Conservation (phyloP, 2,888 invertebrate genomes). For the Nineta flava region DNA sequence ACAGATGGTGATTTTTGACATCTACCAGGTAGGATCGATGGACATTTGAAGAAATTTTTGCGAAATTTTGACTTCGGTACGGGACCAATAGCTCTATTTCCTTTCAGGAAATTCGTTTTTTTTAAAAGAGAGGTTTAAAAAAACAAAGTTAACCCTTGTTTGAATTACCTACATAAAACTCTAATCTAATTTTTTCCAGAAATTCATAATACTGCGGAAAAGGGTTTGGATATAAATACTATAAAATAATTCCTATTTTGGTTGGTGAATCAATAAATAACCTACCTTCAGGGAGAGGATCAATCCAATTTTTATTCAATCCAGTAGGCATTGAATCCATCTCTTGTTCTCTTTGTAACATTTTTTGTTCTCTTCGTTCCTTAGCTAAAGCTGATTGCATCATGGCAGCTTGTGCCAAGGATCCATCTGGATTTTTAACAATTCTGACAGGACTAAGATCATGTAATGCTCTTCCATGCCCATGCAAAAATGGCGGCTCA, state of each 20-base stretch:
- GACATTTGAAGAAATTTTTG: too few relatives aligned
- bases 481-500: constrained; percentile 90
- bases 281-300: constrained; percentile 73
- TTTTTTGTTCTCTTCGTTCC: constrained; percentile 90
- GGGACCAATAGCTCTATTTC: too few relatives aligned
- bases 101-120: too few relatives aligned
- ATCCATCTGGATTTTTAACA: constrained; percentile 98
- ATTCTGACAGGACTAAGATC: constrained; percentile 90
- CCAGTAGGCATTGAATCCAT: constrained; percentile 71
- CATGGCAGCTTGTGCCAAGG: constrained; percentile 97
- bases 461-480: constrained; percentile 80
- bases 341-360: constrained; percentile 87
- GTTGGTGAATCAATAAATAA: constrained; percentile 8
- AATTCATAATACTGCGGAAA: too few relatives aligned
- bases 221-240: too few relatives aligned
- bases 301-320: constrained; percentile 89
- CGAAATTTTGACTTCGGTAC: too few relatives aligned
- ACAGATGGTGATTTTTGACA: too few relatives aligned
- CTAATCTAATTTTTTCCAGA: too few relatives aligned
- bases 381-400: constrained; percentile 98
- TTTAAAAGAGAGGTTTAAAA: too few relatives aligned
- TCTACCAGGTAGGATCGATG: too few relatives aligned
- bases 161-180: too few relatives aligned
- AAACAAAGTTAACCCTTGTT: too few relatives aligned
- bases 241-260: neutral